Percentiles rank a stretch among this genome's conserved stretches.
These are phyloP conservation scores for Mallotus villosus DNA, from an alignment of 2,797 vertebrate genomes.

Conservation along the genomic window DNA sequence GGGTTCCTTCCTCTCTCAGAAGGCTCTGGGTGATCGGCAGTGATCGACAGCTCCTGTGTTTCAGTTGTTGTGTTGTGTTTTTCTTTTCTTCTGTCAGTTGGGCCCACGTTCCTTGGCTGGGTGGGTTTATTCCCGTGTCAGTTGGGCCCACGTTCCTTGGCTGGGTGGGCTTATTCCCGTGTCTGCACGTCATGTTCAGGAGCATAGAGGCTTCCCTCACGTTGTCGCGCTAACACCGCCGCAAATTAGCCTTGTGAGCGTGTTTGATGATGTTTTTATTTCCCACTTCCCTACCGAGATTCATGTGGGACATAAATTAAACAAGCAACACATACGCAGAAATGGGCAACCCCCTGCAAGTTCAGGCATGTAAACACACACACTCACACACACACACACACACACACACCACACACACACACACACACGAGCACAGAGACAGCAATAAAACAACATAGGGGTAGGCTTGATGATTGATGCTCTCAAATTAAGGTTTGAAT, in stretches of 20 bases:
- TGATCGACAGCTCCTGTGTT: slow-evolving; percentile 47
- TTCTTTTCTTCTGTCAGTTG: not conserved
- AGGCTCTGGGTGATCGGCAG: slow-evolving; percentile 42
- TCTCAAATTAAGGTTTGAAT: slow-evolving; percentile 3
- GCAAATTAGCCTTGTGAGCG: slow-evolving; percentile 11
- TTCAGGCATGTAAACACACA: slow-evolving; percentile 1
- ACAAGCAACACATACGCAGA: not conserved
- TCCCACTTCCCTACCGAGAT: slow-evolving; percentile 24
- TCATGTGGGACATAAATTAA: slow-evolving; percentile 17
- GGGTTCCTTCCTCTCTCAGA: slow-evolving; percentile 13
- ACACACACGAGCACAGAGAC: not conserved
- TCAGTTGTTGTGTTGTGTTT: slow-evolving; percentile 11
- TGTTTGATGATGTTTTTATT: slow-evolving; percentile 15
- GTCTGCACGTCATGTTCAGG: slow-evolving; percentile 25
- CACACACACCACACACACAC: not conserved
- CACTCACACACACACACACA: not conserved
- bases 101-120: slow-evolving; percentile 3
- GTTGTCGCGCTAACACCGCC: slow-evolving; percentile 15
- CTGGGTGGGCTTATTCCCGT: slow-evolving; percentile 23
- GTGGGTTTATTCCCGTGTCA: slow-evolving; percentile 23
- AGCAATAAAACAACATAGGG: not conserved
- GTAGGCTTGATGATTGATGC: slow-evolving; percentile 6
- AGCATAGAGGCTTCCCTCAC: slow-evolving; percentile 20
- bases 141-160: not conserved
- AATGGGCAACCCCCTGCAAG: slow-evolving; percentile 15